Evolutionary conservation across 2,797 vertebrate genomes (phyloP).

Genomic region (Lepilemur ruficaudatus): DNA sequence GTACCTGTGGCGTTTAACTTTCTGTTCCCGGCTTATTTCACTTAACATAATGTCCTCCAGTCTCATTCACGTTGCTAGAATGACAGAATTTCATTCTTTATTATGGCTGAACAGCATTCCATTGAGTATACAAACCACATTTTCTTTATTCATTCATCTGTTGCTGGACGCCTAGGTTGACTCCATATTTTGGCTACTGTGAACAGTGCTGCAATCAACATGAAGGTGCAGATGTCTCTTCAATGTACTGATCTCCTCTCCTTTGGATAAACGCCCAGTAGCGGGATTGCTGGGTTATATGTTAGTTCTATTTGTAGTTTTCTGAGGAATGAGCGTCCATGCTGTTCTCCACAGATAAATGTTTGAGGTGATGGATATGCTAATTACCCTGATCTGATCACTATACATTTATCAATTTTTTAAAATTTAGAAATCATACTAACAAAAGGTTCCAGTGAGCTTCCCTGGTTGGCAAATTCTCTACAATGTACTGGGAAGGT

Average conservation of each 20-base stretch:
- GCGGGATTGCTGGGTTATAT: background rate
- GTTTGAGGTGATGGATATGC: background rate
- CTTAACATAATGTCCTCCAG: background rate
- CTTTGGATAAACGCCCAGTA: background rate
- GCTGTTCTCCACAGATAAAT: background rate
- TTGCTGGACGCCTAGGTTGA: background rate
- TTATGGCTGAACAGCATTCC: background rate
- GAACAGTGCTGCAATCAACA: background rate
- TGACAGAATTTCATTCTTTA: background rate
- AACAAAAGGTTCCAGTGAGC: background rate
- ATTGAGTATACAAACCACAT: background rate
- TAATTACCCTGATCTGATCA: background rate
- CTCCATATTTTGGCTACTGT: background rate
- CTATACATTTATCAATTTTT: background rate
- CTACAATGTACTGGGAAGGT: too few species aligned
- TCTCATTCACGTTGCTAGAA: background rate
- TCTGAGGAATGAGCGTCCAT: background rate
- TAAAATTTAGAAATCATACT: background rate
- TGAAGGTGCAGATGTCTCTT: background rate
- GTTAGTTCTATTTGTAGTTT: background rate
- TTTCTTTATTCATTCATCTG: background rate
- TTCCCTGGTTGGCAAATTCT: too few species aligned
- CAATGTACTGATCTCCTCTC: background rate
- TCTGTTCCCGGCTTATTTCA: background rate
- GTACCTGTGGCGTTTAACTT: background rate